phyloP scores from a whole-genome alignment of 92 coral and sea anemone species.

The Phymanthus crucifer region DNA sequence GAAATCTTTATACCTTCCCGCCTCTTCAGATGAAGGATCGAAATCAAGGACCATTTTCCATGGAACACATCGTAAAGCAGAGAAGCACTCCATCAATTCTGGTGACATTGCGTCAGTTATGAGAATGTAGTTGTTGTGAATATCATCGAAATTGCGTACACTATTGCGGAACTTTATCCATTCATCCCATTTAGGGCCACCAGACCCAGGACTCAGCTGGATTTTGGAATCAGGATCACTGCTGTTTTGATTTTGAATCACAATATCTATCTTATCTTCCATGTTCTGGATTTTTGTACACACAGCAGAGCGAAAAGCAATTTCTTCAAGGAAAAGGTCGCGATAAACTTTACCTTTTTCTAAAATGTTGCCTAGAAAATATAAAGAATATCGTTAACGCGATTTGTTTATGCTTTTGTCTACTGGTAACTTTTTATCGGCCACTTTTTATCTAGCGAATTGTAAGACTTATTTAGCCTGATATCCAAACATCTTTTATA shows the following conservation, averaged over 20 bases:
- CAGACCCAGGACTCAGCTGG: constrained; percentile 33
- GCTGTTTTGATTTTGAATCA: not conserved
- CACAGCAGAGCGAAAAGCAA: constrained; percentile 2
- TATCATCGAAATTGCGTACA: constrained; percentile 58
- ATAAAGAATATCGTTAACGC: not conserved
- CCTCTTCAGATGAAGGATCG: constrained; percentile 76
- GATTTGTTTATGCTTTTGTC: too few species aligned
- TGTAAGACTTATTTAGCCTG: too few species aligned
- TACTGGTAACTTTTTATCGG: too few species aligned
- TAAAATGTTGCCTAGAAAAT: constrained; percentile 45
- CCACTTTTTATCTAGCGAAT: too few species aligned
- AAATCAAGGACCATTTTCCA: constrained; percentile 94
- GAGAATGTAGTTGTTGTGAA: constrained; percentile 71
- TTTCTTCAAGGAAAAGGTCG: constrained; percentile 56
- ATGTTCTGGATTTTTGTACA: not conserved
- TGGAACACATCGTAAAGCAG: constrained; percentile 65
- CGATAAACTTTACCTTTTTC: constrained; percentile 56
- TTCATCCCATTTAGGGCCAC: constrained; percentile 64
- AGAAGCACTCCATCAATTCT: constrained; percentile 47
- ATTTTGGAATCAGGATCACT: not conserved
- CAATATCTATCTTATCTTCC: not conserved
- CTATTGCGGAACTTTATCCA: constrained; percentile 64
- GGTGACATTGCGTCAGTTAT: constrained; percentile 60
- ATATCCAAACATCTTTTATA: too few species aligned
- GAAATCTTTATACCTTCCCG: constrained; percentile 65